phyloP scores from a whole-genome alignment of 2,888 invertebrate species.

The Dilophus febrilis region DNA sequence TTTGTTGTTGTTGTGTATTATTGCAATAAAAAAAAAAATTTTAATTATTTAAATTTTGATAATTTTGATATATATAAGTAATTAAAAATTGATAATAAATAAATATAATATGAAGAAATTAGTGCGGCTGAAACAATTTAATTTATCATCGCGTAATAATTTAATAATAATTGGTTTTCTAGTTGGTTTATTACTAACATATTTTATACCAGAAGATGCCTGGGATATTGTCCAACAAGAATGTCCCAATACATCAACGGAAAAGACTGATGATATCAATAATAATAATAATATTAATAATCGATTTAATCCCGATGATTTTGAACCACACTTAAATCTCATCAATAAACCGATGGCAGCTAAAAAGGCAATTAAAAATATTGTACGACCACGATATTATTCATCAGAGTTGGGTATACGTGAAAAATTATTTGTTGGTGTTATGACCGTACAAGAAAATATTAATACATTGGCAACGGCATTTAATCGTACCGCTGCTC shows the following conservation, averaged over 20 bases:
- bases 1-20: too few relatives aligned
- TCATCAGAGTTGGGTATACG: conserved; percentile 88
- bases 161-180: conserved; percentile 24
- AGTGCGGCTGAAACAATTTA: neutral
- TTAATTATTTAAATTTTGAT: too few relatives aligned
- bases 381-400: conserved; percentile 79
- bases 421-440: conserved; percentile 73
- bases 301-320: conserved; percentile 28
- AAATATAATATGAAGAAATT: conserved; percentile 1
- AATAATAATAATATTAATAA: conserved; percentile 21
- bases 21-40: too few relatives aligned
- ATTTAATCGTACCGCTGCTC: conserved; percentile 75
- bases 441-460: conserved; percentile 59
- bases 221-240: conserved; percentile 29
- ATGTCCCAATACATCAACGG: conserved; percentile 20
- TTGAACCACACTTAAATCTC: conserved; percentile 30
- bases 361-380: conserved; percentile 36
- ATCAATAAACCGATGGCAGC: conserved; percentile 30
- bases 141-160: conserved; percentile 2
- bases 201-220: conserved; percentile 25
- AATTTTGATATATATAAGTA: too few relatives aligned
- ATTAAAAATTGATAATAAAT: neutral
- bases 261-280: conserved; percentile 9
- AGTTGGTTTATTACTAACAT: conserved; percentile 25
- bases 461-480: conserved; percentile 59